Base-by-base conservation (phyloP, 2,888 invertebrate genomes). In the Protodeltote pygarga region DNA sequence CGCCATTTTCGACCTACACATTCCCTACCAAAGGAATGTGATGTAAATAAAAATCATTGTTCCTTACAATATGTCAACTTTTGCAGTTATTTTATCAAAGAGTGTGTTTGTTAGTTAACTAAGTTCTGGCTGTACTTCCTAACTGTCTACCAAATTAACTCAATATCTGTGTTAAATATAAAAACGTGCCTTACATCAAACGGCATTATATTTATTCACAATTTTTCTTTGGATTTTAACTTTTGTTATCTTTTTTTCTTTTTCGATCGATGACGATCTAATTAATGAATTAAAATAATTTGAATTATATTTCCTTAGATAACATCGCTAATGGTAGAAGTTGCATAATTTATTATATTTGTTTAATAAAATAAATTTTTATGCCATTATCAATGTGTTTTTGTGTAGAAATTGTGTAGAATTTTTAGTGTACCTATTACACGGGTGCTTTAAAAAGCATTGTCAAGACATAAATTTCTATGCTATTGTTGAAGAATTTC, bases 281-380 rank as follows among this genome's bases (percentile, higher is more conserved):
- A 65, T 61, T 65, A 54, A 69, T 69, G 59, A 54, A 67, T 55
- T 59, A 34, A 52, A 62, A 62, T 49, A 58, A 38, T 57, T 72
- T 63, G 55, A 62, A 69, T 73, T 75, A 71, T 68, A 73, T 73
- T 62, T 69, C 63, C 63, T 73, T 78, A 71, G 64, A 72, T 73
- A 72, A 71, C 73, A 70, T 75, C 65, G 67, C 73, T 80, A 74
- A 73, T 75, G 75, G 71, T 82, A 81, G 71, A 79, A 76, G 71
- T 70, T 78, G 72, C 74, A 79, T 83, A 58, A 84, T 83, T 84
- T 85, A 85, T 84, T 83, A 75, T 77, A 71, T 65, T 79, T 72
- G 65, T 75, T 58, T 70, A 75, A 75, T 78, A 73, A 73, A 75
- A 57, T 64, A 65, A 64, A 62, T 37, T 66, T 68, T 69, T 65